Base-by-base conservation (phyloP, 2,888 invertebrate species). In the Magallana nippona region DNA sequence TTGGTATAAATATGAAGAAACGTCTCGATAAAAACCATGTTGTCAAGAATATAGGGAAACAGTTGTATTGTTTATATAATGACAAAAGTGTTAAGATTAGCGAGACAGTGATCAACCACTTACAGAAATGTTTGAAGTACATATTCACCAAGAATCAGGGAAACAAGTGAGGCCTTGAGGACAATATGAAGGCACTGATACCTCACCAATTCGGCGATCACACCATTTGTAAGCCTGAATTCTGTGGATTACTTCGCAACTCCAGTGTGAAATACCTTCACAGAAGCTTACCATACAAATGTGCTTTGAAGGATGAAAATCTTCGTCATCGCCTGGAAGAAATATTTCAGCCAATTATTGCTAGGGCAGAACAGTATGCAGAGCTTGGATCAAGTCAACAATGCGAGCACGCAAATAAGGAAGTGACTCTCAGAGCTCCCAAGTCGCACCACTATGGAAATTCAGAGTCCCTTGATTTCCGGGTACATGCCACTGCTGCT, bases 151-250 rank as follows among this genome's bases (percentile, higher is more conserved):
- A 84, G 78, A 84, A 86, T 80, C 86, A 86, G 56, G 62, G 62
- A 19, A 79, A 84, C 58, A 82, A 60, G 71, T 78, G 81, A 19
- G 82, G 60, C 13, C n/a, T 86, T 71, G 19, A 62, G n/a, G 84
- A 82, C 15, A 86, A 86, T 55, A 19, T 86, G 19, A 82, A 81
- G 15, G 84, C 86, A 1, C 22, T 86, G 3, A 77, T 86, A 15
- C 86, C 84, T 17, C 86, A 86, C 58, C 84, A 86, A 62, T 86
- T 86, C 84, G 84, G 84, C 1, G 84, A 86, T 63, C 84, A 86
- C 55, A 56, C 81, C 3, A 60, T 79, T 11, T 84, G 86, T 58
- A 55, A 81, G 15, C 78, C 44, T 15, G 19, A 81, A 27, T 86
- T 86, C 77, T 86, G n/a, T n/a, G n/a, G n/a, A n/a, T n/a, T n/a